Percentiles rank a stretch among this genome's conserved stretches.
These are phyloP conservation scores for Prunella himalayana DNA, from an alignment of 2,113 vertebrate species.

Conservation along the genomic window DNA sequence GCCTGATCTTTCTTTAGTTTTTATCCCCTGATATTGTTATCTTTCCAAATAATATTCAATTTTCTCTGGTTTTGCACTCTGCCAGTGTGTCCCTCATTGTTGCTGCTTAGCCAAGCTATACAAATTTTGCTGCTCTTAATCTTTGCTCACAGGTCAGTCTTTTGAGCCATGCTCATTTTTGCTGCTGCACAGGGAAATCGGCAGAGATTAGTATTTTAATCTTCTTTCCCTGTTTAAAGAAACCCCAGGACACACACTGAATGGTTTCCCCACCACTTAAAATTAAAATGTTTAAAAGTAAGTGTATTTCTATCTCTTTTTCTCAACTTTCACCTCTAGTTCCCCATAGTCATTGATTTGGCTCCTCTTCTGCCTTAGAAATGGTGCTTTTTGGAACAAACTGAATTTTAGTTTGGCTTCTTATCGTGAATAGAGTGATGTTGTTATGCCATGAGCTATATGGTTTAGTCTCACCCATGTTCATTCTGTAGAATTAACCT, in stretches of 20 bases:
- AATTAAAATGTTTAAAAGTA: background rate
- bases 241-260: background rate
- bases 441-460: background rate
- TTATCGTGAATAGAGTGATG: background rate
- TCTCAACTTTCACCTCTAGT: background rate
- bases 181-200: background rate
- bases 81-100: background rate
- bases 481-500: background rate
- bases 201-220: slow-evolving; percentile 34
- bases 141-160: slow-evolving; percentile 31
- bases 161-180: background rate
- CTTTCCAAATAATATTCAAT: background rate
- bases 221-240: slow-evolving; percentile 42
- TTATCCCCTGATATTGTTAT: background rate
- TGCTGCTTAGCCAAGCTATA: slow-evolving; percentile 14
- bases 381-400: background rate
- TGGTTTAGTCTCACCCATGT: background rate
- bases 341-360: background rate
- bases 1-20: background rate
- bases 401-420: background rate
- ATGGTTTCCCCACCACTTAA: background rate
- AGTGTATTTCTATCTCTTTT: background rate
- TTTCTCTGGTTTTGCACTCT: background rate
- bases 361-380: background rate
- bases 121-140: slow-evolving; percentile 35